These are phyloP conservation scores for Rhogogaster chlorosoma DNA, from an alignment of 2,888 invertebrate species.

Conservation along the genomic window DNA sequence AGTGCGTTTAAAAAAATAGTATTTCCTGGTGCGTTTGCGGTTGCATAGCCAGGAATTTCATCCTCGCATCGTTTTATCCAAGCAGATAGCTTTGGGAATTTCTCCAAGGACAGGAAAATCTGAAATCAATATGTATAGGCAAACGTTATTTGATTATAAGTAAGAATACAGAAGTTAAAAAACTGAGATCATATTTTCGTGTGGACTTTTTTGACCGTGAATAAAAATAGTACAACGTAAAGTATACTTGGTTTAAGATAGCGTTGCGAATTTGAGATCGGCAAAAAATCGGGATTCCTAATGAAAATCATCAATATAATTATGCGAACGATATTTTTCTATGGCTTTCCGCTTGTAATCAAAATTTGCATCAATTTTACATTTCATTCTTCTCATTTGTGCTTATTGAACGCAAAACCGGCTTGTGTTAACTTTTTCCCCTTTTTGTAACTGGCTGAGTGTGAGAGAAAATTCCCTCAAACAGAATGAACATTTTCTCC, in stretches of 20 bases:
- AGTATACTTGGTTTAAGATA: not conserved
- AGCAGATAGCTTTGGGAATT: constrained; percentile 80
- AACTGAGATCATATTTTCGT: not conserved
- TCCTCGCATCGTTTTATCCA: constrained; percentile 82
- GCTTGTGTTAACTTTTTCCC: not conserved
- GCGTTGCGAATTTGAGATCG: not conserved
- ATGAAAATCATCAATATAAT: not conserved
- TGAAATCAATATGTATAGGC: constrained; percentile 39
- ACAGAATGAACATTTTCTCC: not conserved
- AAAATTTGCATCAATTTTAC: not conserved
- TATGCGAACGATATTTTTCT: not conserved
- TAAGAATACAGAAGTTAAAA: not conserved
- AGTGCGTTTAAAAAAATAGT: not conserved
- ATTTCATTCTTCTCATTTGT: not conserved
- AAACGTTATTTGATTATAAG: not conserved
- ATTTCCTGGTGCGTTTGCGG: constrained; percentile 57
- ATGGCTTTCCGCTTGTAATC: not conserved
- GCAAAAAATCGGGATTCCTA: not conserved
- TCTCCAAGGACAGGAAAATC: constrained; percentile 57
- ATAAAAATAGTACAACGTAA: not conserved
- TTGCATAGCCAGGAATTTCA: constrained; percentile 78
- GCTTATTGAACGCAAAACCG: not conserved
- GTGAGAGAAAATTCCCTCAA: not conserved
- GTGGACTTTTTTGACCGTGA: not conserved
- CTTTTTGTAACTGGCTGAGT: not conserved